Base-by-base conservation (phyloP, 1,140 invertebrate species). In the Hesperophylax magnus region DNA sequence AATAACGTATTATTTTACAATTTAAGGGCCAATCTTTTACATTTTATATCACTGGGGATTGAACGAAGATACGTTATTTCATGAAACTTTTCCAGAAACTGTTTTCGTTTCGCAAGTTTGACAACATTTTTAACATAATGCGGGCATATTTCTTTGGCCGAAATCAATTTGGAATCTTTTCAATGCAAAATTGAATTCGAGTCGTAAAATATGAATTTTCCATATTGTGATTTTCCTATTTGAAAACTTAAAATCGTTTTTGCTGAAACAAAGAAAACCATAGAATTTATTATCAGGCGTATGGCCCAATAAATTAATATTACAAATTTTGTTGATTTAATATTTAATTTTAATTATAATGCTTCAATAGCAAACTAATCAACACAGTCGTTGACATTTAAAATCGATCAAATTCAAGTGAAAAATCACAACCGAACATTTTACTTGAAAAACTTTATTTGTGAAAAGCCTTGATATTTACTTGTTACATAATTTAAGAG, bases 221-320 rank as follows among this genome's bases (percentile, higher is more conserved):
- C 69, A 53, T 72, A 72, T 72, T 72, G 69, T 52, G 47, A 72
- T 22, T 72, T 39, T 72, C 69, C 47, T 47, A 72, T 39, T 72
- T 22, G 18, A 18, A 72, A 72, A 72, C 34, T 67, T 34, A 31
- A 67, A 67, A 67, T 27, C 69, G 53, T 53, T 72, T 72, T 72
- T 67, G 39, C 39, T 47, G 39, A 47, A 47, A 47, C 39, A 47
- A 14, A 2, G 11, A 47, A 47, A 47, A 14, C 14, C 39, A 47
- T 14, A 47, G 2, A 47, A 8, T 47, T 47, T 47, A 47, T 47
- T 47, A 14, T 3, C 11, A 8, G 39, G 11, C 31, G 63, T 34
- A n/a, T 2, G 31, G 15, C 17, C 63, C 14, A 67, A 34, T 34
- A 67, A 67, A 39, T 34, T 34, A n/a, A 15, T 34, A 31, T 61